Conservation (phyloP, 2,113 vertebrate genomes). For the Murina feae region DNA sequence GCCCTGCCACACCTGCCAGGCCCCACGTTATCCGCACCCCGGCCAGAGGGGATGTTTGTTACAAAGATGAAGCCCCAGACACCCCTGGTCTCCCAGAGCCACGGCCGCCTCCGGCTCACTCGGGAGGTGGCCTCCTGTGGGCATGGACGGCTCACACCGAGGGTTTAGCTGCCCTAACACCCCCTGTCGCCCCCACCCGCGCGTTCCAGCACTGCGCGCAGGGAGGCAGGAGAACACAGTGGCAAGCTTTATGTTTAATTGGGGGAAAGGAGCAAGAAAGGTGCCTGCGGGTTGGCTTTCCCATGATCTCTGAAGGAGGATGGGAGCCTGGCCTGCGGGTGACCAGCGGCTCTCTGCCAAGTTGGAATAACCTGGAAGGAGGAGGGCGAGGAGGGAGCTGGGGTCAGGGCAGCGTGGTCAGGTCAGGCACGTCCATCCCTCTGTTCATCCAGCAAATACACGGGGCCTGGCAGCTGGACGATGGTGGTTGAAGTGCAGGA, state of each 20-base stretch:
- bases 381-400: fast-evolving
- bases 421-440: neutral
- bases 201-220: neutral
- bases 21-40: neutral
- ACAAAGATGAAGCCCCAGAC: fast-evolving
- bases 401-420: fast-evolving
- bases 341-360: too few species aligned
- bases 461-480: neutral
- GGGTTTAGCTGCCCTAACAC: neutral
- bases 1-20: neutral
- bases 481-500: fast-evolving
- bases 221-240: neutral
- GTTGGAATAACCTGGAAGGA: neutral
- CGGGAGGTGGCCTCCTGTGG: neutral
- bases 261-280: neutral
- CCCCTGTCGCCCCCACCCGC: neutral
- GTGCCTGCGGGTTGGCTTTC: neutral
- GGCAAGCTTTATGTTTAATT: neutral
- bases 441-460: neutral
- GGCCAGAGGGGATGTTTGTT: neutral
- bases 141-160: too few species aligned
- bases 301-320: neutral
- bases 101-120: fast-evolving
- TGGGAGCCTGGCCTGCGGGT: neutral
- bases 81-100: neutral